Percentiles rank a stretch among this genome's conserved stretches.
Conservation (phyloP, 1,140 invertebrate species). For the Polypedilum pembai region DNA sequence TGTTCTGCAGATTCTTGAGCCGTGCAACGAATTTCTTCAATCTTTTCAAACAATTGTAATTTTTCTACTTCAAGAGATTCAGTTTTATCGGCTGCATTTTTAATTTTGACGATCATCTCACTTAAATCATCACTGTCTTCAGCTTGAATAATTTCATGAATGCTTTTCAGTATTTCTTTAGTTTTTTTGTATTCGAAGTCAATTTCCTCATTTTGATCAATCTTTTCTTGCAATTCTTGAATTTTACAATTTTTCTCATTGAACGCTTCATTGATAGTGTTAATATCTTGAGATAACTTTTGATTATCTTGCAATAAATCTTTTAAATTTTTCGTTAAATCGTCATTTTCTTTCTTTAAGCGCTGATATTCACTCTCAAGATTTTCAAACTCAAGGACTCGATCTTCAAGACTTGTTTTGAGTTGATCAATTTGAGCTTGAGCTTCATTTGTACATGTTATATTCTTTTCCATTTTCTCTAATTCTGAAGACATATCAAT, state of each 20-base stretch:
- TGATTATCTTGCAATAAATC: no score
- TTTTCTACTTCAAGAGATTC: not conserved
- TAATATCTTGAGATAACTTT: no score
- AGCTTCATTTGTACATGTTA: not conserved
- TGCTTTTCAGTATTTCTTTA: not conserved
- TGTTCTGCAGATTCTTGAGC: not conserved
- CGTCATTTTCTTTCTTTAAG: not conserved
- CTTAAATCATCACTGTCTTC: not conserved
- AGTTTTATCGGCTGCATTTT: not conserved
- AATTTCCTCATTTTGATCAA: not conserved
- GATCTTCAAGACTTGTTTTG: not conserved
- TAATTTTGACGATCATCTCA: not conserved
- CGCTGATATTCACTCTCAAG: not conserved
- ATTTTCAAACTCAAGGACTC: not conserved
- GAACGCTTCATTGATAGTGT: no score
- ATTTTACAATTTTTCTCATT: slow-evolving; percentile 34
- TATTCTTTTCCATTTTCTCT: not conserved
- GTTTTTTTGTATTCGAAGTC: not conserved
- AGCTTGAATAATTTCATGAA: not conserved
- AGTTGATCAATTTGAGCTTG: not conserved
- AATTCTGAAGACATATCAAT: no score
- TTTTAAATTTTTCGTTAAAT: no score
- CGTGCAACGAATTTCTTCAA: not conserved
- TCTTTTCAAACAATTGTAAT: not conserved
- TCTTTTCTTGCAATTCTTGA: slow-evolving; percentile 25